Conservation (phyloP, 1,140 invertebrate genomes). For the Venustaconcha ellipsiformis region DNA sequence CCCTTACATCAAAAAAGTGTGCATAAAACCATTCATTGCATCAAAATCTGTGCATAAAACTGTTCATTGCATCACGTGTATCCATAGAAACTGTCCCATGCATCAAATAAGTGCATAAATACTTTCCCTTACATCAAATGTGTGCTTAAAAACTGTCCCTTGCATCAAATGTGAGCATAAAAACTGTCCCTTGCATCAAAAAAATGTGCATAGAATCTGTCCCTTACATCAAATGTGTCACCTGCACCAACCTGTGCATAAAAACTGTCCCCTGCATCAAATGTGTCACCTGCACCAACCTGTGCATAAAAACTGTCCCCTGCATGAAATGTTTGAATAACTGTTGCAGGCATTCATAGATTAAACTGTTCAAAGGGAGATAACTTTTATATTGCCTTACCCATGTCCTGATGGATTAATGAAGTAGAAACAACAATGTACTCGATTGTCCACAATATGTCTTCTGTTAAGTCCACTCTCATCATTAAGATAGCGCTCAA, state of each 20-base stretch:
- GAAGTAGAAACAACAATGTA: constrained; percentile 70
- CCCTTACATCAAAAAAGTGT: neutral
- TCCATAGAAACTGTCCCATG: neutral
- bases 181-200: neutral
- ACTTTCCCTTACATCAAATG: neutral
- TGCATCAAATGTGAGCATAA: no score
- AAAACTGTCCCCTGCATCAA: neutral
- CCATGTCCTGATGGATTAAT: constrained; percentile 71
- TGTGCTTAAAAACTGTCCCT: no score
- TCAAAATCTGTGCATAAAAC: neutral
- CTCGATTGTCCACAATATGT: constrained; percentile 69
- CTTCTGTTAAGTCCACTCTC: constrained; percentile 69
- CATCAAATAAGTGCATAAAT: neutral
- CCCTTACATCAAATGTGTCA: neutral
- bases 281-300: no score
- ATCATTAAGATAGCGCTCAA: constrained; percentile 67
- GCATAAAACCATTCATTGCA: no score
- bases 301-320: neutral
- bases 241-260: neutral
- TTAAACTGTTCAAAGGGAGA: neutral
- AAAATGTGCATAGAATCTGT: neutral
- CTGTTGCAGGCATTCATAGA: neutral
- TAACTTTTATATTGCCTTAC: constrained; percentile 52
- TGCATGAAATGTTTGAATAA: neutral
- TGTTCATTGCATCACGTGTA: neutral